Evolutionary conservation across 2,797 vertebrate genomes (phyloP).

Genomic region (Morelia viridis): DNA sequence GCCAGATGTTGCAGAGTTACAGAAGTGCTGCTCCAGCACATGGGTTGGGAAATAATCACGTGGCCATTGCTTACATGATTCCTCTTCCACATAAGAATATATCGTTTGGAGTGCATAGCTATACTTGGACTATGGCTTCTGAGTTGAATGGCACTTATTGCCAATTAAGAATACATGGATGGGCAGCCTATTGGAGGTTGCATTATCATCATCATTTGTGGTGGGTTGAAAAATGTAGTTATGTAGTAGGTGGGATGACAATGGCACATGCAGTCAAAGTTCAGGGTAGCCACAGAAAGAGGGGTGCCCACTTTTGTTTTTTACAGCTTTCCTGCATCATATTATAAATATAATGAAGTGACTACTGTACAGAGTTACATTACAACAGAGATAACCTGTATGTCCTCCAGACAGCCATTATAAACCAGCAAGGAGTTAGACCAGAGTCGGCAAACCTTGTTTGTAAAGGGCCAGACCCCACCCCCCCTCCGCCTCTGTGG

Average conservation of each 20-base stretch:
- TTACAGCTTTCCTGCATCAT: not conserved
- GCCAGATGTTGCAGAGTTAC: not conserved
- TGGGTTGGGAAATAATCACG: not conserved
- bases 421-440: not conserved
- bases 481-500: not conserved
- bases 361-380: not conserved
- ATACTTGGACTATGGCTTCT: not conserved
- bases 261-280: not conserved
- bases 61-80: not conserved
- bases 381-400: not conserved
- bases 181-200: not conserved
- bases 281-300: not conserved
- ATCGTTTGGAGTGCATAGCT: not conserved
- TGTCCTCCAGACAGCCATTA: not conserved
- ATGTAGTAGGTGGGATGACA: not conserved
- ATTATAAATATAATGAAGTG: not conserved
- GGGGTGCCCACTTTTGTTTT: not conserved
- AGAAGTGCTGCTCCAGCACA: not conserved
- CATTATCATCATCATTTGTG: not conserved
- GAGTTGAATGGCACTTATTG: not conserved
- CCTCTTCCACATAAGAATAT: not conserved
- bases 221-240: not conserved
- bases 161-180: not conserved
- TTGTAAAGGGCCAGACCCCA: not conserved
- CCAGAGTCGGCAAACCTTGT: not conserved